These are phyloP conservation scores for Zootermopsis nevadensis DNA, from an alignment of 2,888 invertebrate species.

Conservation along the genomic window DNA sequence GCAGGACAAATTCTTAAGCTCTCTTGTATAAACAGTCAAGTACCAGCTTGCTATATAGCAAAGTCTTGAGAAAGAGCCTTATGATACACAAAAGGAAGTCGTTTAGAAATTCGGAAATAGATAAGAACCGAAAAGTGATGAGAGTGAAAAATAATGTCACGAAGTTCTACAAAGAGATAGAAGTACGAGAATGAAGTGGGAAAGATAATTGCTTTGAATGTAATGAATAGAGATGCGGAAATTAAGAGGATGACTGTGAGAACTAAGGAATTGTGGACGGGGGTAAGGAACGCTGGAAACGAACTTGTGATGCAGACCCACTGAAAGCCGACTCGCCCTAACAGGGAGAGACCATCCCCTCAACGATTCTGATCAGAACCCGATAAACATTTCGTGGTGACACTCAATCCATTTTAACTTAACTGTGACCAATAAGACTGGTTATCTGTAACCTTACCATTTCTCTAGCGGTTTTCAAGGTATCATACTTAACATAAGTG, in stretches of 20 bases:
- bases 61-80: neutral
- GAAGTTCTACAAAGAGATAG: conserved; percentile 13
- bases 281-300: neutral
- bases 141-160: conserved; percentile 23
- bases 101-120: conserved; percentile 33
- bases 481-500: no score
- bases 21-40: neutral
- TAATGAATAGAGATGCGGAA: conserved; percentile 15
- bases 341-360: neutral
- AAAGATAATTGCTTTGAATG: conserved; percentile 39
- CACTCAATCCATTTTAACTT: neutral
- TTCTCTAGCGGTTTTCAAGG: no score
- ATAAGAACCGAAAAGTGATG: conserved; percentile 25
- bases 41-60: neutral
- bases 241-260: conserved; percentile 32
- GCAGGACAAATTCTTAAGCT: neutral
- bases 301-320: neutral
- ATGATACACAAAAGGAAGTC: conserved; percentile 6
- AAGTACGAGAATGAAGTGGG: conserved; percentile 22
- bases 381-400: neutral
- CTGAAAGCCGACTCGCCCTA: neutral
- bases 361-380: neutral
- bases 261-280: neutral
- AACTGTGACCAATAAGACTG: neutral
- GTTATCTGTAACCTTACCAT: no score